These are phyloP conservation scores for Corapipo altera DNA, from an alignment of 2,113 vertebrate species.

Conservation along the genomic window DNA sequence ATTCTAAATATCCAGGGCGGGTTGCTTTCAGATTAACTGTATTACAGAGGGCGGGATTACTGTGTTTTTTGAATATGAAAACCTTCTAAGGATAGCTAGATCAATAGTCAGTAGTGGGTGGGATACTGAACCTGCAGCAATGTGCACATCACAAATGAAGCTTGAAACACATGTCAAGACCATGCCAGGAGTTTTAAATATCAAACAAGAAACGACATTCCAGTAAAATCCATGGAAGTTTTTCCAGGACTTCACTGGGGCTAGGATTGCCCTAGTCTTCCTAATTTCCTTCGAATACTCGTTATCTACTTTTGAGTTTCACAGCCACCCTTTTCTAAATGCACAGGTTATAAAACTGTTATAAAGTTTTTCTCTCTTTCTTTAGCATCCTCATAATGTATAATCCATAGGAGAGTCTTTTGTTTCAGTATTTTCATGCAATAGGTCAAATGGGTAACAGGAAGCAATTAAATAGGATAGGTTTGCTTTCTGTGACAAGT, in stretches of 20 bases:
- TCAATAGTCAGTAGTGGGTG: background rate
- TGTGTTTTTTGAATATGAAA: background rate
- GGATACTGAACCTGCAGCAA: background rate
- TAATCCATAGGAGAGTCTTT: conserved; percentile 6
- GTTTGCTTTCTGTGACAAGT: background rate
- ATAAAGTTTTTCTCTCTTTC: background rate
- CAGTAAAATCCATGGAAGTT: background rate
- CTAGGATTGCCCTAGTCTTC: background rate
- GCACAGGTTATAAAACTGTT: background rate
- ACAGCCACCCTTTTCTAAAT: background rate
- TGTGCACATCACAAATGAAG: background rate
- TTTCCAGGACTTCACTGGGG: background rate
- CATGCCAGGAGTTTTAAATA: background rate
- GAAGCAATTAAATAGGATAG: background rate
- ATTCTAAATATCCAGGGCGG: background rate
- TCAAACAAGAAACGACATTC: background rate
- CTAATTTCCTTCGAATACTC: background rate
- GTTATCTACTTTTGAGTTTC: background rate
- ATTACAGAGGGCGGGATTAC: background rate
- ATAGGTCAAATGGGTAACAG: background rate
- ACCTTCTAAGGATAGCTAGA: background rate
- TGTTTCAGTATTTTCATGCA: conserved; percentile 26
- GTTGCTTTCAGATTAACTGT: background rate
- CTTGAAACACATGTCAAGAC: background rate
- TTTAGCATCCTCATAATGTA: background rate